Evolutionary conservation across 2,797 vertebrate genomes (phyloP), one percentile per base, ranked within the genome.

Genomic region (Cuniculus paca): DNA sequence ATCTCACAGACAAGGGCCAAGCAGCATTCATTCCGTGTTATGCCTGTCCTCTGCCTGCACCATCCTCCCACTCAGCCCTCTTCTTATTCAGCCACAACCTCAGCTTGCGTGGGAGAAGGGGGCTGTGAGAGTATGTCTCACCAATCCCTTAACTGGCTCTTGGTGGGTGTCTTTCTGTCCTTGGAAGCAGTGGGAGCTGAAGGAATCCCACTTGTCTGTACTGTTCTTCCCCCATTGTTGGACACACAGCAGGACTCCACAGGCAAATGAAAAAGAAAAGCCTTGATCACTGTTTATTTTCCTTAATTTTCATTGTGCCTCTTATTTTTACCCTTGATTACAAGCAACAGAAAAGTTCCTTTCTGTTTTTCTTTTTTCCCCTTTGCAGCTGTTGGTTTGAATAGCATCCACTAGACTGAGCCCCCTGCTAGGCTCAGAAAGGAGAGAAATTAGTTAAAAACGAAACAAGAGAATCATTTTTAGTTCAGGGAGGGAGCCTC

Each of bases 181-280:
- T 97, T 88, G 65, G 60, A 56, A n/a, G 91, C 95, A 6, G 17
- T 79, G 96, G 97, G 68, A 96, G 96, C 96, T 83, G 68, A 83
- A 68, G 68, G 96, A 96, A 94, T 90, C 96, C 88, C 94, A 80
- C 77, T 86, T 82, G 92, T 95, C 42, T 70, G 94, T 80, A 80
- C 77, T 91, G 85, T 91, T 79, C 63, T 84, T 61, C n/a, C 84
- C 34, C 91, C 70, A 90, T 86, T 95, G 84, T 97, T 97, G 98
- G 98, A 97, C 98, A 91, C 98, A 48, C 98, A 98, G 98, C 97
- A 95, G 97, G 98, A 94, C 77, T 82, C 90, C 84, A 92, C 95
- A 96, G 94, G 95, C 97, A 97, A 97, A 96, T 98, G 96, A 96
- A 97, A 97, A 97, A 93, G 97, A 98, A 96, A 95, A 97, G 95